A percentile compares a stretch with the other conserved stretches of the same genome.
Evolutionary conservation across 1,140 invertebrate genomes (phyloP).

Genomic region (Drosophila sechellia): DNA sequence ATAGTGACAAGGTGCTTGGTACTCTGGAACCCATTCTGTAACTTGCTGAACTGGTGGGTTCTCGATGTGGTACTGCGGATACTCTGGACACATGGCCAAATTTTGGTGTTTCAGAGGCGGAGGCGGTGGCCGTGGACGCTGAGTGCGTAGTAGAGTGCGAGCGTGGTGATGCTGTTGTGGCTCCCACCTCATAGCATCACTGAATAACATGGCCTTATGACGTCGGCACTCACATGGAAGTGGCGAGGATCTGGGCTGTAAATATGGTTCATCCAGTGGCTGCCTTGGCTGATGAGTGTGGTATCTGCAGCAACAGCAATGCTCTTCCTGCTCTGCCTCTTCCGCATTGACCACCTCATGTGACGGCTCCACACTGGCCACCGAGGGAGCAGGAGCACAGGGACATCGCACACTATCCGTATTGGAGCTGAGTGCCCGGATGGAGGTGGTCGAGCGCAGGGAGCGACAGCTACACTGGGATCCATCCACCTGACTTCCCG

Average conservation of each 20-base stretch:
- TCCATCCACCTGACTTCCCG: too few relatives aligned
- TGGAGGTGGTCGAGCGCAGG: conserved; percentile 13
- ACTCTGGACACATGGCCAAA: not conserved
- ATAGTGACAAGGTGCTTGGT: not conserved
- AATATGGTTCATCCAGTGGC: not conserved
- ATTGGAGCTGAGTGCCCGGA: conserved; percentile 18
- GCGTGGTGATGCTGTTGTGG: conserved; percentile 13
- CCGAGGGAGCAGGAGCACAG: conserved; percentile 27
- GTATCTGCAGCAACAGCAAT: not conserved
- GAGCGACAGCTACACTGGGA: conserved; percentile 8
- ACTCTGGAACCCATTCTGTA: not conserved
- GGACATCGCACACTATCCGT: conserved; percentile 16
- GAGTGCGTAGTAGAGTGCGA: not conserved
- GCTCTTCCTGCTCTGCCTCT: not conserved
- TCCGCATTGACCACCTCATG: not conserved
- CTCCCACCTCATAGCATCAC: not conserved
- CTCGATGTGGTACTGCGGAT: not conserved
- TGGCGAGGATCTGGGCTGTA: not conserved
- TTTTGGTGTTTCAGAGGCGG: not conserved
- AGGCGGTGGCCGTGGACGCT: not conserved
- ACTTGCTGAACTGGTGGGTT: not conserved
- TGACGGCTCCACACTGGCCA: conserved; percentile 2
- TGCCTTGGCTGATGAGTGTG: too few relatives aligned
- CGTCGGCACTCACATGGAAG: not conserved
- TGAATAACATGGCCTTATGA: not conserved